phyloP scores from a whole-genome alignment of 2,113 vertebrate species.

The Mastomys coucha region DNA sequence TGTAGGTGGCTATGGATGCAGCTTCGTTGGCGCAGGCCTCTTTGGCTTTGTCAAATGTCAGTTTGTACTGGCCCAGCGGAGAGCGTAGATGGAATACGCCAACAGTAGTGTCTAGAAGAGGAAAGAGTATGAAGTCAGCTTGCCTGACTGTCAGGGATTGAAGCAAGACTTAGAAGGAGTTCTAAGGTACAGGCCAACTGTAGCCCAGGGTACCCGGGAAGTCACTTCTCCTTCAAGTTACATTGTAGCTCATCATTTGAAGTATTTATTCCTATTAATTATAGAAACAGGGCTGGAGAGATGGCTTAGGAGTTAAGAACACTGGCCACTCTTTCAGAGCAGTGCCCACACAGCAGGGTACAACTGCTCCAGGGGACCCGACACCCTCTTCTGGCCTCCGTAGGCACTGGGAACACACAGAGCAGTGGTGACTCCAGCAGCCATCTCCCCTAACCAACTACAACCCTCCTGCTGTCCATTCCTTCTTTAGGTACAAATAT shows the following conservation, averaged over 20 bases:
- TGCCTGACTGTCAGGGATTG: not conserved
- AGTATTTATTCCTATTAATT: not conserved
- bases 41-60: slow-evolving; percentile 90
- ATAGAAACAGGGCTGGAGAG: too few species aligned
- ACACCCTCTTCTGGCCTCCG: too few species aligned
- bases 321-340: too few species aligned
- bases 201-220: not conserved
- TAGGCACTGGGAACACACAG: too few species aligned
- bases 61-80: slow-evolving; percentile 90
- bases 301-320: too few species aligned
- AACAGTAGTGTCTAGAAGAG: slow-evolving; percentile 88
- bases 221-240: too few species aligned
- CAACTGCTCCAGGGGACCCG: too few species aligned
- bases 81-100: slow-evolving; percentile 95
- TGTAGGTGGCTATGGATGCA: slow-evolving; percentile 90
- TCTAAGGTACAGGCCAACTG: not conserved
- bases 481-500: too few species aligned
- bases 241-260: too few species aligned
- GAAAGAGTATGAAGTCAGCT: not conserved
- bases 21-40: slow-evolving; percentile 88
- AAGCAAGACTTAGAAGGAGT: not conserved
- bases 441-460: too few species aligned
- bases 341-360: not conserved
- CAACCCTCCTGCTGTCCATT: too few species aligned
- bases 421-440: too few species aligned